Percentiles rank a stretch among this genome's conserved stretches.
These are phyloP conservation scores for Eupithecia vulgata DNA, from an alignment of 2,888 invertebrate species.

Conservation along the genomic window DNA sequence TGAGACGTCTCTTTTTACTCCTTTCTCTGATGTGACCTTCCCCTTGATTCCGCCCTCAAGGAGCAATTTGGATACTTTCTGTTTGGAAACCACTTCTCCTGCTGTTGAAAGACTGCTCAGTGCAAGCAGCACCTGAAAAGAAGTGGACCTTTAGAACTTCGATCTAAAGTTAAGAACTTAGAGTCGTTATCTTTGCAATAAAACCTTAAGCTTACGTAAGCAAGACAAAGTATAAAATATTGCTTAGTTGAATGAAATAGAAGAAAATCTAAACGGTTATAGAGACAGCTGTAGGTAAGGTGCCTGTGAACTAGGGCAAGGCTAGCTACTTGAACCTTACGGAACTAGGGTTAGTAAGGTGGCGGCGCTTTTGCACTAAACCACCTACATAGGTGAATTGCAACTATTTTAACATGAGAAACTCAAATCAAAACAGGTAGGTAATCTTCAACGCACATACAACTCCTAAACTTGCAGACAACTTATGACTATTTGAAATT, in stretches of 20 bases:
- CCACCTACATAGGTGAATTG: background rate
- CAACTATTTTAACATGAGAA: background rate
- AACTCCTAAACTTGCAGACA: background rate
- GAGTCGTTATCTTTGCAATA: constrained; percentile 1
- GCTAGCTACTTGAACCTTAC: constrained; percentile 38
- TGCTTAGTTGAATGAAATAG: background rate
- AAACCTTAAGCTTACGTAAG: background rate
- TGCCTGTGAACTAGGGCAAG: constrained; percentile 41
- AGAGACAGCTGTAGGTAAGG: constrained; percentile 24
- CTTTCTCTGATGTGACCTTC: constrained; percentile 62
- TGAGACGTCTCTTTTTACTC: constrained; percentile 67
- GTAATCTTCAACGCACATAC: background rate
- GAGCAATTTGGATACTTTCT: constrained; percentile 68
- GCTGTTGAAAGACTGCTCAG: constrained; percentile 67
- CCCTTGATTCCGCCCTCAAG: constrained; percentile 68
- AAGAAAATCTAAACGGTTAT: constrained; percentile 10
- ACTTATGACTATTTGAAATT: background rate
- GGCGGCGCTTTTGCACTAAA: constrained; percentile 2
- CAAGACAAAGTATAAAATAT: background rate
- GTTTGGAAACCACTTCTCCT: constrained; percentile 61
- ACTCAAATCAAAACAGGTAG: background rate
- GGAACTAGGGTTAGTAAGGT: constrained; percentile 37
- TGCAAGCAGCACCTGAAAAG: constrained; percentile 71
- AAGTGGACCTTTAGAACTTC: constrained; percentile 8
- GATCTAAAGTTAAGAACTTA: background rate